Conservation (phyloP, 2,888 invertebrate genomes). For the Leptinotarsa peninsularis region DNA sequence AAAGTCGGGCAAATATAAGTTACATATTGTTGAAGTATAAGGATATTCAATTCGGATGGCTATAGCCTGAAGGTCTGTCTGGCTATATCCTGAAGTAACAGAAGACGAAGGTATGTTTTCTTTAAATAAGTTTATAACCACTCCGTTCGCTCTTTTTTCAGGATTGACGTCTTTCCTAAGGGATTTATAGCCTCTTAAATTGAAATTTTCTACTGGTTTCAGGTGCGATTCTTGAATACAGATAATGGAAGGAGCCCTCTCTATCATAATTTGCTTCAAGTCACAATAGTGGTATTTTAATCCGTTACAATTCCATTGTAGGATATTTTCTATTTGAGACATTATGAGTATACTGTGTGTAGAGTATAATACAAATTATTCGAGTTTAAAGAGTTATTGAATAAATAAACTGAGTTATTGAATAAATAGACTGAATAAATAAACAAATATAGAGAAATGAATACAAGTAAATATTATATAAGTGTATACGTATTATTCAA, state of each 20-base stretch:
- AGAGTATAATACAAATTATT: too few relatives aligned
- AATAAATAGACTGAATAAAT: too few relatives aligned
- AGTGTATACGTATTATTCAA: background rate
- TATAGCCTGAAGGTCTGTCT: background rate
- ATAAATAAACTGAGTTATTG: too few relatives aligned
- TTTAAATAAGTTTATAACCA: background rate
- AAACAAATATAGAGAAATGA: too few relatives aligned
- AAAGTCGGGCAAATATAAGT: conserved; percentile 6
- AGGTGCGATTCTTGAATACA: conserved; percentile 7
- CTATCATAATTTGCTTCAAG: too few relatives aligned
- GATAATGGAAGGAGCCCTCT: background rate
- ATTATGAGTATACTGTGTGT: too few relatives aligned
- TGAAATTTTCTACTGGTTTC: background rate
- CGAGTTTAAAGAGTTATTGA: too few relatives aligned
- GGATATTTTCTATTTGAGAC: background rate
- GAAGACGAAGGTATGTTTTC: background rate
- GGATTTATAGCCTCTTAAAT: too few relatives aligned
- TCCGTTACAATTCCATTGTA: conserved; percentile 12
- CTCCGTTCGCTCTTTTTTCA: background rate
- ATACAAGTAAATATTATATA: background rate
- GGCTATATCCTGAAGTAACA: background rate
- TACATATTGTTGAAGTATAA: background rate
- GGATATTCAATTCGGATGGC: background rate
- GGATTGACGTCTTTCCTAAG: too few relatives aligned
- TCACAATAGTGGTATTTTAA: too few relatives aligned